Percentiles rank a stretch among this genome's conserved stretches.
These are phyloP conservation scores for Adelphocoris suturalis DNA, from an alignment of 2,888 invertebrate species.

Conservation along the genomic window DNA sequence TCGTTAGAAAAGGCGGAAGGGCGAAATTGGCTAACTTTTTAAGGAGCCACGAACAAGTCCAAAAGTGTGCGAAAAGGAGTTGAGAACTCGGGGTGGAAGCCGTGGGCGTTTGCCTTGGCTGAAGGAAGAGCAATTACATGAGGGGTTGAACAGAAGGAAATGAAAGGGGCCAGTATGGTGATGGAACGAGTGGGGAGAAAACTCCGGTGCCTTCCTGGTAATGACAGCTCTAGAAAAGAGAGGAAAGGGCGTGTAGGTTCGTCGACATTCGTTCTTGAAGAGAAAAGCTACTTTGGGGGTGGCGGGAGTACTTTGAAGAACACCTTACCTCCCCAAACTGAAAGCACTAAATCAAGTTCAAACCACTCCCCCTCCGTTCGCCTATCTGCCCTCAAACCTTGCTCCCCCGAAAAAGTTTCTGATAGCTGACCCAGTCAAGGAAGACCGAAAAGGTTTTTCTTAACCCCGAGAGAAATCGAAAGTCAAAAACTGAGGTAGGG, in stretches of 20 bases:
- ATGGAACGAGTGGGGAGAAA: conserved; percentile 40
- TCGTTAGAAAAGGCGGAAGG: conserved; percentile 32
- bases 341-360: conserved; percentile 70
- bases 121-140: conserved; percentile 60
- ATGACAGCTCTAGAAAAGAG: conserved; percentile 47
- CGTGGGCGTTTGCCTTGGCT: conserved; percentile 33
- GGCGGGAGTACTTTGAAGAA: conserved; percentile 59
- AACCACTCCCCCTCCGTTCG: conserved; percentile 27
- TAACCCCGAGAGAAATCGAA: conserved; percentile 48
- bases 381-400: neutral
- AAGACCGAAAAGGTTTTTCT: conserved; percentile 44
- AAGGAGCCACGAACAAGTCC: conserved; percentile 32
- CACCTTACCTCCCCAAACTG: conserved; percentile 62
- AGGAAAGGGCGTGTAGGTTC: conserved; percentile 59
- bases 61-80: conserved; percentile 32
- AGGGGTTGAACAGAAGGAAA: conserved; percentile 61
- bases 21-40: conserved; percentile 42
- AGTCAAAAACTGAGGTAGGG: conserved; percentile 49
- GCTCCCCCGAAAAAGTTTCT: conserved; percentile 46
- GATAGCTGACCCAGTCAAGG: conserved; percentile 56
- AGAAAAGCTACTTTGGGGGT: conserved; percentile 49
- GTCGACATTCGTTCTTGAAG: conserved; percentile 59
- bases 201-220: conserved; percentile 44
- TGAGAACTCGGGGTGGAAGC: conserved; percentile 7
- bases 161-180: conserved; percentile 50